Percentiles rank a stretch among this genome's conserved stretches.
These are phyloP conservation scores for Sarcophaga bullata DNA, from an alignment of 1,140 invertebrate species.

Conservation along the genomic window DNA sequence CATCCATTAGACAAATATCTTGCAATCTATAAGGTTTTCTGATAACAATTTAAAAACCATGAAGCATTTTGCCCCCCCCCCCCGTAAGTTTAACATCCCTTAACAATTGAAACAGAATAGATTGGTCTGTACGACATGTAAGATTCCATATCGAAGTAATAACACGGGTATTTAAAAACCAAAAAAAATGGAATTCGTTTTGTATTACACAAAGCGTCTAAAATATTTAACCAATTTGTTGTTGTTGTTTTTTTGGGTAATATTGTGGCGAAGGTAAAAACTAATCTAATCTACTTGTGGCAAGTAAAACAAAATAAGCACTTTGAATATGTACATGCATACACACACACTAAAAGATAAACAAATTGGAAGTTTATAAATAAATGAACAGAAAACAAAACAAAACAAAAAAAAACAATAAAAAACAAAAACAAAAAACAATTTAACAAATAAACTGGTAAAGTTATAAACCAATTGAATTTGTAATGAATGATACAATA, in stretches of 20 bases:
- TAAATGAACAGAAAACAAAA: neutral
- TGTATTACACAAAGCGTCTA: too few relatives aligned
- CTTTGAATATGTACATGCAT: neutral
- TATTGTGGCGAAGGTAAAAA: neutral
- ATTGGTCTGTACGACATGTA: too few relatives aligned
- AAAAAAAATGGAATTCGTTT: neutral
- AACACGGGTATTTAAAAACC: neutral
- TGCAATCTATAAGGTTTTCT: too few relatives aligned
- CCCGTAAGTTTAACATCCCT: too few relatives aligned
- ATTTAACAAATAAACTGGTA: too few relatives aligned
- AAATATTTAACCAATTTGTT: neutral
- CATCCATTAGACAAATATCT: too few relatives aligned
- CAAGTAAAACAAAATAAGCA: neutral
- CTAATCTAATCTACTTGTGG: constrained; percentile 24
- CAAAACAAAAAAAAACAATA: neutral
- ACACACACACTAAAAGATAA: neutral
- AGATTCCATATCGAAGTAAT: too few relatives aligned
- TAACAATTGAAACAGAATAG: too few relatives aligned
- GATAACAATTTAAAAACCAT: too few relatives aligned
- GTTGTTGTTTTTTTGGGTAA: neutral
- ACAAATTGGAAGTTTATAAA: neutral
- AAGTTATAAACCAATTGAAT: constrained; percentile 37
- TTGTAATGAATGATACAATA: constrained; percentile 7
- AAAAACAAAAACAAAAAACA: neutral
- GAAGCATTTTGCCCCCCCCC: too few relatives aligned